Percentiles rank a stretch among this genome's conserved stretches.
phyloP scores from a whole-genome alignment of 2,113 vertebrate genomes.

The Galemys pyrenaicus region DNA sequence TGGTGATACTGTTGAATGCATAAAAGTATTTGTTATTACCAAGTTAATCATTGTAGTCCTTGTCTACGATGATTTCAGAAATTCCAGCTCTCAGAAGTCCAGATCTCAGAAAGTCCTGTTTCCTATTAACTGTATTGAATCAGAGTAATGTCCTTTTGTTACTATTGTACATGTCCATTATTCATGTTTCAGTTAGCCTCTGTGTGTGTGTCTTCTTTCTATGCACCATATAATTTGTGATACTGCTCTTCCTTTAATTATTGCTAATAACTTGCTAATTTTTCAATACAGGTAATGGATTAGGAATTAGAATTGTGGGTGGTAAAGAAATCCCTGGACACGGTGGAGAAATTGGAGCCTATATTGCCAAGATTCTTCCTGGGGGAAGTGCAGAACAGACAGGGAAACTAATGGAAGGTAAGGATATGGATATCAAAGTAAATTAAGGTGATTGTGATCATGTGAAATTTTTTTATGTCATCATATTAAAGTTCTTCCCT shows the following conservation, averaged over 20 bases:
- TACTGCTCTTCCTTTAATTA: neutral
- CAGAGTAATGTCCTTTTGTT: neutral
- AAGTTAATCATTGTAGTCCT: neutral
- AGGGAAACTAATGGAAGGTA: constrained; percentile 95
- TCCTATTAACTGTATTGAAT: neutral
- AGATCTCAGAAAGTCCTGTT: neutral
- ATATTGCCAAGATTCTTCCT: constrained; percentile 94
- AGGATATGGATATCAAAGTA: constrained; percentile 72
- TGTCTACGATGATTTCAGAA: neutral
- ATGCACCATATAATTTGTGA: neutral
- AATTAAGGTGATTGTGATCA: neutral
- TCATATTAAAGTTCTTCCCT: neutral
- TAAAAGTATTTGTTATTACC: neutral
- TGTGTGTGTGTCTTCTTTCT: neutral
- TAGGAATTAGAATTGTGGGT: constrained; percentile 96
- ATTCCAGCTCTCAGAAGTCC: too few species aligned
- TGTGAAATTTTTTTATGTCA: neutral
- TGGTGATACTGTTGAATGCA: neutral
- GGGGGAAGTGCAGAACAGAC: constrained; percentile 94
- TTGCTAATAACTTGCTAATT: constrained; percentile 53
- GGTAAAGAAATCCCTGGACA: constrained; percentile 97
- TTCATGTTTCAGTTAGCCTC: neutral
- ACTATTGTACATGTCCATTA: neutral
- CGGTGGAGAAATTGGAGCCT: constrained; percentile 95
- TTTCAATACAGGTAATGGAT: constrained; percentile 91